A percentile compares a stretch with the other conserved stretches of the same genome.
Evolutionary conservation across 2,888 invertebrate species (phyloP).

Genomic region (Tetragonisca angustula): DNA sequence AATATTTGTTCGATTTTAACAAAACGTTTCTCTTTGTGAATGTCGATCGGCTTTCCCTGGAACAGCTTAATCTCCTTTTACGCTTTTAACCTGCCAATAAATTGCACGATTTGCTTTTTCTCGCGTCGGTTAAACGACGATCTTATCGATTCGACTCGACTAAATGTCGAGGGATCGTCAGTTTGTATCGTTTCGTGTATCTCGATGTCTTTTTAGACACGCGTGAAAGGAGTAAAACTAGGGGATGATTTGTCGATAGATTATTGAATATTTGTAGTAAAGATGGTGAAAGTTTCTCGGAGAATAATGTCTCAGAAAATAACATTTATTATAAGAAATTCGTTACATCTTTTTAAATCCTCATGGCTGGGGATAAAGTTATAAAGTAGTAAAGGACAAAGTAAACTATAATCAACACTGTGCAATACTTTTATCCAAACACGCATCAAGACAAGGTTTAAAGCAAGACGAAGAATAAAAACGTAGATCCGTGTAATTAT

Average conservation of each 20-base stretch:
- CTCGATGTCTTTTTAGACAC: too few relatives aligned
- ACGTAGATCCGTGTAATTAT: slow-evolving; percentile 32
- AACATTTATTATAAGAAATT: too few relatives aligned
- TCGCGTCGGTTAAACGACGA: background rate
- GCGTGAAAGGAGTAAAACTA: too few relatives aligned
- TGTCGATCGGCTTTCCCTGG: slow-evolving; percentile 5
- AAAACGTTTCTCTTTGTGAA: slow-evolving; percentile 30
- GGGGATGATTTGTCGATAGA: too few relatives aligned
- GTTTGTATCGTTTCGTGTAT: background rate
- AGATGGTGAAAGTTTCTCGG: too few relatives aligned
- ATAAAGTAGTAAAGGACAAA: too few relatives aligned
- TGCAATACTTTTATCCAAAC: background rate
- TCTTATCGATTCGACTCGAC: slow-evolving; percentile 1
- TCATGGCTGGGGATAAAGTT: too few relatives aligned
- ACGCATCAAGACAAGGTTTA: background rate
- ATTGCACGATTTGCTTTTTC: background rate
- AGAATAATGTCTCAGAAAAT: too few relatives aligned
- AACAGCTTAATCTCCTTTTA: slow-evolving; percentile 7
- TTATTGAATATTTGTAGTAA: too few relatives aligned
- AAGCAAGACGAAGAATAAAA: background rate
- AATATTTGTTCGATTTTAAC: slow-evolving; percentile 47
- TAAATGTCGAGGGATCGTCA: background rate
- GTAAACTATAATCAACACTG: slow-evolving; percentile 1
- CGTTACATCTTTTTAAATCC: too few relatives aligned
- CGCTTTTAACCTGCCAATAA: background rate